These are phyloP conservation scores for Columba guinea DNA, from an alignment of 2,797 vertebrate genomes.

Conservation along the genomic window DNA sequence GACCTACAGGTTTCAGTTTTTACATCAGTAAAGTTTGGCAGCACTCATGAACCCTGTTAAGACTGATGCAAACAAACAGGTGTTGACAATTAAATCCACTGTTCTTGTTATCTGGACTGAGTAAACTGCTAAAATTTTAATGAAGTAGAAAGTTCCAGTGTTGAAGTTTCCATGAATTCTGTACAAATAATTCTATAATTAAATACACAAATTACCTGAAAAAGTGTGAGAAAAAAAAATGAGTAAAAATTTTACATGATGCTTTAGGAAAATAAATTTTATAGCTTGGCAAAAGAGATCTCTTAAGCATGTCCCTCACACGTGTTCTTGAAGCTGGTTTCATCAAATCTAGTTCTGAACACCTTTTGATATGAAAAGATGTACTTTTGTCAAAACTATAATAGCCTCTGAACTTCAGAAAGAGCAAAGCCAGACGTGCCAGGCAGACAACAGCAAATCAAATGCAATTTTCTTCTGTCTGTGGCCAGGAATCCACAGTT, in stretches of 20 bases:
- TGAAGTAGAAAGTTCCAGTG: neutral
- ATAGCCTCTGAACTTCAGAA: neutral
- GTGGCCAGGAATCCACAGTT: neutral
- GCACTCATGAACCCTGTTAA: neutral
- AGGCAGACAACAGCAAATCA: neutral
- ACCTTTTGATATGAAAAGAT: neutral
- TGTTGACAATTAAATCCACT: neutral
- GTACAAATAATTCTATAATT: neutral
- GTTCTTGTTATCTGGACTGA: neutral
- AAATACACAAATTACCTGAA: neutral
- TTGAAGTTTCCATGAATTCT: neutral
- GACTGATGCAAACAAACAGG: rapidly evolving
- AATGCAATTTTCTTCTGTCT: neutral
- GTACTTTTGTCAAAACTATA: neutral
- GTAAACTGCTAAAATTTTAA: neutral
- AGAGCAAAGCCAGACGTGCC: neutral
- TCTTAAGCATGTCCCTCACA: neutral
- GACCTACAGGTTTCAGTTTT: neutral
- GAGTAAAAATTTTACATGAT: neutral
- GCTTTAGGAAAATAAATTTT: neutral
- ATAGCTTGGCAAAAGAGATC: neutral
- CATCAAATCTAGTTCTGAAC: neutral
- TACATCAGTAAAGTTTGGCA: neutral
- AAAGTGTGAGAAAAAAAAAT: neutral
- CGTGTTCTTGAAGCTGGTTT: neutral